Evolutionary conservation across 2,113 vertebrate species (phyloP).

Genomic region (Coregonus clupeaformis): DNA sequence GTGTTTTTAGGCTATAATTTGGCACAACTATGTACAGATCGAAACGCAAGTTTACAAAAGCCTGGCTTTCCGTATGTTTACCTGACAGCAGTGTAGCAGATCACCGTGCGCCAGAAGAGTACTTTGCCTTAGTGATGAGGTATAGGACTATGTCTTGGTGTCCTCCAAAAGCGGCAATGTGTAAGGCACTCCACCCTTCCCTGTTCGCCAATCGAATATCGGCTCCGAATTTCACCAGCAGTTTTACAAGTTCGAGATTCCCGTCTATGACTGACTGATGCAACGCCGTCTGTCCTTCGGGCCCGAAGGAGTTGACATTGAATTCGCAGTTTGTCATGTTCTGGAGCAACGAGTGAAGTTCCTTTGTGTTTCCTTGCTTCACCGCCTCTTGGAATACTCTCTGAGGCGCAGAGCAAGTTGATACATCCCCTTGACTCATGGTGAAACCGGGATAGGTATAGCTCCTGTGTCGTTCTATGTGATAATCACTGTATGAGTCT

Average conservation of each 20-base stretch:
- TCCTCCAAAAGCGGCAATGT: constrained; percentile 97
- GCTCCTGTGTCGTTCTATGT: constrained; percentile 47
- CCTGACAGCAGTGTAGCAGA: constrained; percentile 65
- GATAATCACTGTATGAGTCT: constrained; percentile 46
- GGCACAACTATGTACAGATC: constrained; percentile 59
- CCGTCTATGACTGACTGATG: constrained; percentile 98
- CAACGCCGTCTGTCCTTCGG: constrained; percentile 95
- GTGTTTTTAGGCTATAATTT: constrained; percentile 53
- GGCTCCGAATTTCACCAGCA: constrained; percentile 97
- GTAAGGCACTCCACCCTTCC: constrained; percentile 97
- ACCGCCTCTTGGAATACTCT: constrained; percentile 97
- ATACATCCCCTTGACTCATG: constrained; percentile 97
- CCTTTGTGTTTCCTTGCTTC: constrained; percentile 93
- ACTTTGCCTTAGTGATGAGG: constrained; percentile 99
- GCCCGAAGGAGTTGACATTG: constrained; percentile 98
- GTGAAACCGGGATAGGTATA: constrained; percentile 49
- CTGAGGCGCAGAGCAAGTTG: constrained; percentile 88
- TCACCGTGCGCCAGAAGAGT: constrained; percentile 89
- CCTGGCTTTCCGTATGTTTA: constrained; percentile 59
- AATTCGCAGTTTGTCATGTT: constrained; percentile 97
- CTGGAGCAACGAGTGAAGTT: constrained; percentile 94
- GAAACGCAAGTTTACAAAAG: constrained; percentile 54
- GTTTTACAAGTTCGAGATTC: constrained; percentile 96
- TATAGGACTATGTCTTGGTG: constrained; percentile 99
- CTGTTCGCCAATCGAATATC: constrained; percentile 95